Evolutionary conservation across 2,888 invertebrate genomes (phyloP).

Genomic region (Rhimphoctona megacephalus): DNA sequence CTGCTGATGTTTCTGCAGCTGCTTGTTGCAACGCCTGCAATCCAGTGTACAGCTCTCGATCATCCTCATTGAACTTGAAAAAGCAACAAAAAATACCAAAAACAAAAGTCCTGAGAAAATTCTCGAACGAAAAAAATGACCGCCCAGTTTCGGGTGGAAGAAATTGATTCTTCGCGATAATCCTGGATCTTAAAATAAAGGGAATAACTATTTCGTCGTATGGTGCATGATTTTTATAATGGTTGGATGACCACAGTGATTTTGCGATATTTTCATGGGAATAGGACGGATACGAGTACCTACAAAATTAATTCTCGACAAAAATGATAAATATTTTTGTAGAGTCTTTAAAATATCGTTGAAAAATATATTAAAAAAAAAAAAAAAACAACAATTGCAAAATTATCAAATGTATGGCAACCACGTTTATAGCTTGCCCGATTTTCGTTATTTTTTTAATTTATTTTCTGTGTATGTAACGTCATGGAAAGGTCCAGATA

Average conservation of each 20-base stretch:
- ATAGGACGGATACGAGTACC: slow-evolving; percentile 37
- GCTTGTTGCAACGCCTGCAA: slow-evolving; percentile 54
- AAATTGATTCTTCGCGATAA: slow-evolving; percentile 6
- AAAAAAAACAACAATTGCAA: not conserved
- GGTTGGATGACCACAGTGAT: slow-evolving; percentile 72
- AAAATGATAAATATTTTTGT: too few species aligned
- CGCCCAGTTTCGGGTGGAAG: not conserved
- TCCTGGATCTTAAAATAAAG: not conserved
- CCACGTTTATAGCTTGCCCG: not conserved
- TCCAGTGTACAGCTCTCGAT: slow-evolving; percentile 41
- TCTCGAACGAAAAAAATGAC: slow-evolving; percentile 8
- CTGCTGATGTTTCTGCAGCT: slow-evolving; percentile 46
- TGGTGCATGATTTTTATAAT: slow-evolving; percentile 64
- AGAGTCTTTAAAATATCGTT: not conserved
- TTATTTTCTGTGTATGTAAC: not conserved
- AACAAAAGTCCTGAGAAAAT: slow-evolving; percentile 27
- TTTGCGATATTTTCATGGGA: slow-evolving; percentile 35
- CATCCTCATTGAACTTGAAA: slow-evolving; percentile 39
- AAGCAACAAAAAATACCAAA: slow-evolving; percentile 34
- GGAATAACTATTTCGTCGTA: slow-evolving; percentile 1
- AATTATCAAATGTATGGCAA: not conserved
- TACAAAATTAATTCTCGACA: not conserved
- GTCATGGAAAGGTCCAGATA: not conserved
- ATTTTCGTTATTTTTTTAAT: not conserved
- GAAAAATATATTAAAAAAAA: not conserved